These are phyloP conservation scores for Antechinus stuartii DNA, from an alignment of 2,113 vertebrate genomes.

Conservation along the genomic window DNA sequence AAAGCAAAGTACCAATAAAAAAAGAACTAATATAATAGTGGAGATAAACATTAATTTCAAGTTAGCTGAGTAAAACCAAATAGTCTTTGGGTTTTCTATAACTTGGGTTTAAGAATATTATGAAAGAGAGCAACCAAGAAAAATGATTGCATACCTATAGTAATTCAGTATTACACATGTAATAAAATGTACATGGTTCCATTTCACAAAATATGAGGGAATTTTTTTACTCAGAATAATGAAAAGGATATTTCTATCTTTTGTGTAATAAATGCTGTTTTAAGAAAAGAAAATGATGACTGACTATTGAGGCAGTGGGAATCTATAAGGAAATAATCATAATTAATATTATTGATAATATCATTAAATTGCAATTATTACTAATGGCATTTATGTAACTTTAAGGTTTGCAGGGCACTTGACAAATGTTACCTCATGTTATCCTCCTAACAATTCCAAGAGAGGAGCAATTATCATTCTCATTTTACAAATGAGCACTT, in stretches of 20 bases:
- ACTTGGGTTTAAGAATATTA: neutral
- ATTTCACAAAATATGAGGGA: slow-evolving; percentile 27
- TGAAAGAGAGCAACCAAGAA: slow-evolving; percentile 10
- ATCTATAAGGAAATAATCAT: neutral
- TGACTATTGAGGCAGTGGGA: neutral
- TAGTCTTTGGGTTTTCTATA: slow-evolving; percentile 28
- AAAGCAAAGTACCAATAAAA: slow-evolving; percentile 27
- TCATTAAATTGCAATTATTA: neutral
- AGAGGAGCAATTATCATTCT: neutral
- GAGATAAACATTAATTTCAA: neutral
- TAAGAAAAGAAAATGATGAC: neutral
- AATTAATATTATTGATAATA: neutral
- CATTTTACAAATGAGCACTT: neutral
- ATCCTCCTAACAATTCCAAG: neutral
- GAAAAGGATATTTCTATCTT: slow-evolving; percentile 25
- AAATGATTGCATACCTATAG: slow-evolving; percentile 22
- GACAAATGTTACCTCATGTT: neutral
- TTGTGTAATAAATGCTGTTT: neutral
- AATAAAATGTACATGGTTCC: neutral
- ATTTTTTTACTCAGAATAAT: slow-evolving; percentile 44
- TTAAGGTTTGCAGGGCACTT: neutral
- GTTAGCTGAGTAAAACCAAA: neutral
- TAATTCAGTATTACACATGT: neutral
- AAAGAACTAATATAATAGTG: neutral
- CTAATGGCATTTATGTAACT: neutral